phyloP scores from a whole-genome alignment of 2,888 invertebrate genomes.

The Xanthia togata region DNA sequence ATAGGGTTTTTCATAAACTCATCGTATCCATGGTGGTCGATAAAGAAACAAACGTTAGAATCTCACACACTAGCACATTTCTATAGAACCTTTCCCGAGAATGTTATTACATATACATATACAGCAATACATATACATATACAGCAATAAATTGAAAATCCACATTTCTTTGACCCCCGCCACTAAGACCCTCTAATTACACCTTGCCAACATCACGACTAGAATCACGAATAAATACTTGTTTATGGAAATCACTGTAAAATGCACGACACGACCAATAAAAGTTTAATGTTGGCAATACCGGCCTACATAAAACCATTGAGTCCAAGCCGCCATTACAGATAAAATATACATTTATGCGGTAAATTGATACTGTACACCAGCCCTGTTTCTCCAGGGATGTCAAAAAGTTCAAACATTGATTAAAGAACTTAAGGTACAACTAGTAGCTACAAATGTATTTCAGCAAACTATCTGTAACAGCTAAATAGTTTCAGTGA shows the following conservation, averaged over 20 bases:
- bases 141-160: neutral
- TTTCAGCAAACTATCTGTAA: neutral
- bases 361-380: conserved; percentile 49
- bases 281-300: conserved; percentile 46
- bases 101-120: too few species aligned
- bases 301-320: conserved; percentile 44
- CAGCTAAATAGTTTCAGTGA: neutral
- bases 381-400: conserved; percentile 9
- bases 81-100: neutral
- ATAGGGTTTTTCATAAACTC: neutral
- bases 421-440: neutral
- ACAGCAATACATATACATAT: too few species aligned
- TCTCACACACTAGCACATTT: neutral
- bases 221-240: conserved; percentile 45
- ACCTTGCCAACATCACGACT: conserved; percentile 26
- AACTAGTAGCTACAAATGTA: neutral
- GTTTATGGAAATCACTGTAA: conserved; percentile 40
- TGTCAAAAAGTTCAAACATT: neutral
- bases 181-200: conserved; percentile 12
- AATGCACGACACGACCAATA: conserved; percentile 31
- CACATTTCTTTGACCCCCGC: neutral
- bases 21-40: neutral
- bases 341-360: conserved; percentile 51
- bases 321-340: conserved; percentile 26
- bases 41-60: neutral